Percentiles rank a stretch among this genome's conserved stretches.
Evolutionary conservation across 2,888 invertebrate species (phyloP).

Genomic region (Euproctis similis): DNA sequence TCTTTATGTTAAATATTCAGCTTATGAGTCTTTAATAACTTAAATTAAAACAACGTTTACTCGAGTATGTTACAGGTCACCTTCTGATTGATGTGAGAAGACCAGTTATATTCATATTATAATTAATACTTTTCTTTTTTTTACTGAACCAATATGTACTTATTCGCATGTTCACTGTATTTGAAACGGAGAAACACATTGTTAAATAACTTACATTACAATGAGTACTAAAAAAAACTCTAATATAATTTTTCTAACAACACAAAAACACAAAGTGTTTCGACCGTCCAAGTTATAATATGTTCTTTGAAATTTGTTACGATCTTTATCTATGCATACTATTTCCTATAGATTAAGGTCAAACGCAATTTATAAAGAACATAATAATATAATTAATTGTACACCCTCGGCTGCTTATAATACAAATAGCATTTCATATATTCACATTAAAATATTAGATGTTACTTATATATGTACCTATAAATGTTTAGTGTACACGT

Average conservation of each 20-base stretch:
- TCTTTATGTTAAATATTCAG: too few relatives aligned
- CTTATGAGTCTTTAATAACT: conserved; percentile 17
- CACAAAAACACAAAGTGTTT: conserved; percentile 13
- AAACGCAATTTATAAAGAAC: conserved; percentile 11
- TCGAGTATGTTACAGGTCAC: conserved; percentile 58
- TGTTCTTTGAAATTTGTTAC: conserved; percentile 18
- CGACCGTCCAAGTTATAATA: conserved; percentile 9
- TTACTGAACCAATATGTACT: conserved; percentile 37
- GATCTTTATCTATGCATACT: too few relatives aligned
- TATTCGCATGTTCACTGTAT: conserved; percentile 34
- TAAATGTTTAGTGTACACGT: conserved; percentile 22
- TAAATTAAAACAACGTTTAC: conserved; percentile 9
- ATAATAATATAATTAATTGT: conserved; percentile 19
- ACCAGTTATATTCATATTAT: too few relatives aligned
- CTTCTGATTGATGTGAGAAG: conserved; percentile 44
- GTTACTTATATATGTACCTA: conserved; percentile 14
- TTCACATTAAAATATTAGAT: too few relatives aligned
- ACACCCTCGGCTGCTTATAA: conserved; percentile 31
- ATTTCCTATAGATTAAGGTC: too few relatives aligned
- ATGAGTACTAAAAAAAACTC: not conserved
- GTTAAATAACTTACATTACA: conserved; percentile 3
- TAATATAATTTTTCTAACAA: not conserved
- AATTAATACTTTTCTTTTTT: conserved; percentile 24
- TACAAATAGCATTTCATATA: conserved; percentile 17
- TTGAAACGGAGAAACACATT: conserved; percentile 13